phyloP scores from a whole-genome alignment of 2,113 vertebrate species.

The Microtus pennsylvanicus region DNA sequence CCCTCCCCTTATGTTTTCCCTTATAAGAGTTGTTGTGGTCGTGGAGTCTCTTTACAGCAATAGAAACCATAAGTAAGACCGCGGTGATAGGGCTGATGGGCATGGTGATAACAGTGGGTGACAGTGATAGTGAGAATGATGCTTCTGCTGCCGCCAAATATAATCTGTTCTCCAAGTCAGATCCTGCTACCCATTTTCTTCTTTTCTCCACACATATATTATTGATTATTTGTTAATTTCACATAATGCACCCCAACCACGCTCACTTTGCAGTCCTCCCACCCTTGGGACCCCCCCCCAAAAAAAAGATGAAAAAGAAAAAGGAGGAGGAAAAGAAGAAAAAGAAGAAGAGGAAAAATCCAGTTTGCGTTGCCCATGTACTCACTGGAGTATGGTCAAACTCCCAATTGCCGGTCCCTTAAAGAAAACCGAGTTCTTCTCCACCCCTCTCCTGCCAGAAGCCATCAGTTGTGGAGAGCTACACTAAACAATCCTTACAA shows the following conservation, averaged over 20 bases:
- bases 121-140: neutral
- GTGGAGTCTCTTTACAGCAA: neutral
- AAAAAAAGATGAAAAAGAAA: neutral
- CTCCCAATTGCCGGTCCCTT: neutral
- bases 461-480: neutral
- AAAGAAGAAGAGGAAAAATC: too few species aligned
- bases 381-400: neutral
- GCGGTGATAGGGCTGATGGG: neutral
- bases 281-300: neutral
- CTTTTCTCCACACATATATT: neutral
- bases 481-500: neutral
- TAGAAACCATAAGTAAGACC: neutral
- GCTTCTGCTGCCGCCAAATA: neutral
- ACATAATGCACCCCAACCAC: neutral
- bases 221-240: neutral
- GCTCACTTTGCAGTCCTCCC: neutral
- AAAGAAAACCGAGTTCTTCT: neutral
- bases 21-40: too few species aligned
- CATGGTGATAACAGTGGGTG: neutral
- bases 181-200: neutral
- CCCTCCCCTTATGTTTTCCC: neutral
- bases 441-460: neutral
- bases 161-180: neutral
- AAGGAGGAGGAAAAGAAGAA: too few species aligned
- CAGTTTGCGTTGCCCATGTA: neutral